Conservation (phyloP, 1,140 invertebrate species). For the Drosophila suzukii region DNA sequence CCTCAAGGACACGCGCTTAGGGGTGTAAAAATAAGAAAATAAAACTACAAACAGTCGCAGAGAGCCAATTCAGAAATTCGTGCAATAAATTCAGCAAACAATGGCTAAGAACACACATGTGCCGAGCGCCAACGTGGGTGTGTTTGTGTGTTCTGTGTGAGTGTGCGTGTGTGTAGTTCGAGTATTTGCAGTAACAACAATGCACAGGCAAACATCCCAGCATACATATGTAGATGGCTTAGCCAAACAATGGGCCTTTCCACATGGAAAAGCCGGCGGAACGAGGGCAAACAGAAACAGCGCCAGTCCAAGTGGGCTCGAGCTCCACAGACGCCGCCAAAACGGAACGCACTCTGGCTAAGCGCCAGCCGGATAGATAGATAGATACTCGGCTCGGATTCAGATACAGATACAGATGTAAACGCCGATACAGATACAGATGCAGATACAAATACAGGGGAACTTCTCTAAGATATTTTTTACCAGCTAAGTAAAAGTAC, state of each 20-base stretch:
- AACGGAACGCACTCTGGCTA: constrained; percentile 71
- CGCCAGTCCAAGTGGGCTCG: constrained; percentile 43
- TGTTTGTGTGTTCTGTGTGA: neutral
- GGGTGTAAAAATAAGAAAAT: constrained; percentile 53
- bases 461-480: constrained; percentile 1
- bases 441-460: constrained; percentile 5
- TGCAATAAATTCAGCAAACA: constrained; percentile 81
- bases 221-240: neutral
- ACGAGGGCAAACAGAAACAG: constrained; percentile 32
- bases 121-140: constrained; percentile 11
- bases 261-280: constrained; percentile 9
- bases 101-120: constrained; percentile 63
- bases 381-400: constrained; percentile 11
- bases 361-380: constrained; percentile 47
- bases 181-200: constrained; percentile 63
- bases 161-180: constrained; percentile 24
- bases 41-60: constrained; percentile 68
- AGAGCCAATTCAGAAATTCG: constrained; percentile 80
- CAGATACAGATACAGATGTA: constrained; percentile 5
- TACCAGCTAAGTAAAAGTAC: too few species aligned
- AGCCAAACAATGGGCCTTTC: constrained; percentile 33
- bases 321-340: constrained; percentile 50
- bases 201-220: constrained; percentile 21
- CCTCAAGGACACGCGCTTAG: constrained; percentile 56
- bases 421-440: constrained; percentile 10